Evolutionary conservation across 2,797 vertebrate species (phyloP), one percentile per base, ranked within the genome.

Genomic region (Zenarchopterus dispar): DNA sequence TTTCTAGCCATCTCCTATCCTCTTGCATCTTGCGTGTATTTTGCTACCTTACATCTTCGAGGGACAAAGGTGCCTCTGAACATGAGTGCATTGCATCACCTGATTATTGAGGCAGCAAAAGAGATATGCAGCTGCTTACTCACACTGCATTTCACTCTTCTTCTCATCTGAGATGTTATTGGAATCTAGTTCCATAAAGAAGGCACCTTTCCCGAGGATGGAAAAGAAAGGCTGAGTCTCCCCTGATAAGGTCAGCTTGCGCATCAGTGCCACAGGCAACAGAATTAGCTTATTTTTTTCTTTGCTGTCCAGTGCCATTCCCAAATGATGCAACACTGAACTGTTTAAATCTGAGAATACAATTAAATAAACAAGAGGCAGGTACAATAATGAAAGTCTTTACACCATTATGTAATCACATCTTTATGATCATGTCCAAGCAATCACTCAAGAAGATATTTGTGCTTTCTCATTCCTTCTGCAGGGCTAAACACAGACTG

Each of bases 191-290:
- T 78, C 47, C 2, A 9, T 62, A 59, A 73, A 77, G 72, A 81
- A 47, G 73, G 73, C 65, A 23, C 39, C 62, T 63, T 68, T 80
- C 70, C 81, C 49, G 48, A 76, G 66, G 83, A 78, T 78, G 80
- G 81, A 75, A 63, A 15, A 86, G 81, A 86, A 88, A 82, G 81
- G 80, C 80, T 21, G 31, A 78, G 74, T 74, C 73, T 73, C 64
- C 65, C 72, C 80, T 92, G 90, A 93, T 92, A 92, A 93, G 91
- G 92, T 93, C 92, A 93, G 87, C 63, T 49, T 80, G 87, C 82
- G 84, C 82, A 89, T 81, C 58, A 78, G 79, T 57, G 75, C 89
- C 73, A 78, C 84, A 75, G 82, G 89, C 88, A 84, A 86, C 84
- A 79, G 82, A 90, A 92, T 91, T 88, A 87, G 83, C 76, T 87